Base-by-base conservation (phyloP, 1,140 invertebrate species). In the Euglossa dilemma region DNA sequence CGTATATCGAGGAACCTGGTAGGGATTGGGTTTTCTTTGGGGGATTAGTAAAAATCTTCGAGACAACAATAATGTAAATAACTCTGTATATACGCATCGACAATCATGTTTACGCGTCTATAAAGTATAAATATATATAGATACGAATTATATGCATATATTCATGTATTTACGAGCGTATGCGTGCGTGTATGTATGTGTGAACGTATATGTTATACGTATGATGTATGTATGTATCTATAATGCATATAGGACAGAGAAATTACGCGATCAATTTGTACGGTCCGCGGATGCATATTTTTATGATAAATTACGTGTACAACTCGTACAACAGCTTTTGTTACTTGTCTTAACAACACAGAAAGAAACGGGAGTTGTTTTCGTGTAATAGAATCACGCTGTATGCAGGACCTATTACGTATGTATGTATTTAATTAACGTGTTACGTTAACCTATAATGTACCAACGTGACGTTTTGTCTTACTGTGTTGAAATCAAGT, bases 391-490 rank as follows among this genome's bases (percentile, higher is more conserved):
- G 47, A 28, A 9, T 2, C 18, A 28, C 50, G 9, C 6, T 50
- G 23, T 67, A 85, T 89, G 91, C 78, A 90, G 87, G 86, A 90
- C 45, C 88, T 90, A 89, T 92, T 85, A 81, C 56, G 86, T 86
- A 91, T 93, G 92, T 93, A 93, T 93, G 92, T 88, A 89, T 93
- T 93, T 93, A 93, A 93, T 93, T 69, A 76, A 57, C 11, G 23
- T 28, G 88, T 93, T 93, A 93, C 84, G 88, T 92, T 92, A 93
- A 87, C 91, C 90, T 92, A 93, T 91, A 93, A 92, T 88, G 89
- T 86, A 90, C 75, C 90, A 91, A 84, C 36, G 23, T 80, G 83
- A 80, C 87, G 88, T 91, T 91, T 89, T 87, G 90, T 85, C 85
- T 91, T 87, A 90, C 85, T 91, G 86, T 91, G 91, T 89, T 89